phyloP scores from a whole-genome alignment of 2,888 invertebrate genomes.

The Parnassius mnemosyne region DNA sequence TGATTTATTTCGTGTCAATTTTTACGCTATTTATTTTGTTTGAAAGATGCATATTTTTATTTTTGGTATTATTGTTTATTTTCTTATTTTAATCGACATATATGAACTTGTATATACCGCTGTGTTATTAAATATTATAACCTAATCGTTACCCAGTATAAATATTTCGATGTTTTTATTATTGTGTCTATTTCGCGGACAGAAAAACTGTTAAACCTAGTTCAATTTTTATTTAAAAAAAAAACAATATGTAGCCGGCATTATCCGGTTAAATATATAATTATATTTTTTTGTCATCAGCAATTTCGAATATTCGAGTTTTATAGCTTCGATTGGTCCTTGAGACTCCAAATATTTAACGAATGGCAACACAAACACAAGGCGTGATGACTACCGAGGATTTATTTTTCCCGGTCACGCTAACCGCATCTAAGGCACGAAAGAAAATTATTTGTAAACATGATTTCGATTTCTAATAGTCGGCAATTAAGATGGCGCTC shows the following conservation, averaged over 20 bases:
- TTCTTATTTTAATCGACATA: too few relatives aligned
- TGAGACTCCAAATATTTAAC: conserved; percentile 11
- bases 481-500: conserved; percentile 1
- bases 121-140: too few relatives aligned
- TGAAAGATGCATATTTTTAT: too few relatives aligned
- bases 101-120: too few relatives aligned
- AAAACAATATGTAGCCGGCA: background rate
- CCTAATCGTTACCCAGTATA: too few relatives aligned
- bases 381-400: conserved; percentile 12
- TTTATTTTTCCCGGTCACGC: conserved; percentile 19
- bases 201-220: too few relatives aligned
- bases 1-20: too few relatives aligned
- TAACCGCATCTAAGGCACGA: background rate
- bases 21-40: too few relatives aligned
- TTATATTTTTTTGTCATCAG: too few relatives aligned
- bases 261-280: background rate
- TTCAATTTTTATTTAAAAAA: background rate
- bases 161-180: too few relatives aligned
- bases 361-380: conserved; percentile 10
- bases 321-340: conserved; percentile 3
- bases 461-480: conserved; percentile 11
- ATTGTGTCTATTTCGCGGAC: too few relatives aligned
- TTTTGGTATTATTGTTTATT: too few relatives aligned
- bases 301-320: background rate
- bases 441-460: conserved; percentile 14